Evolutionary conservation across 2,888 invertebrate genomes (phyloP), one percentile per base, ranked within the genome.

Genomic region (Lithodes maja): DNA sequence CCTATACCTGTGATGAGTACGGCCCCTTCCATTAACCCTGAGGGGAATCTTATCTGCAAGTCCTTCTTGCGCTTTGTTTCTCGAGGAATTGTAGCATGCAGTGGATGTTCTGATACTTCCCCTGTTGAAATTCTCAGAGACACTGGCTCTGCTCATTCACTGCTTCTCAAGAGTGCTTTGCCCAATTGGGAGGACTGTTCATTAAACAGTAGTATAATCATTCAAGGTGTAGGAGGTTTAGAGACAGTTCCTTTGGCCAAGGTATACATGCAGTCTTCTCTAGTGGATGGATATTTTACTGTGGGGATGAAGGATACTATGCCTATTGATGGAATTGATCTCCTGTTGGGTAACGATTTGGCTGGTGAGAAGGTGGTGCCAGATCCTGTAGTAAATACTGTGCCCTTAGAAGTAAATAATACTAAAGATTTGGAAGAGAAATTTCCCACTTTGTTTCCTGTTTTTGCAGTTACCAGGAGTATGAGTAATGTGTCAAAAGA

Each of bases 341-440:
- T 80, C 50, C 53, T 80, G 15, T 55, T 80, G 55, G 80, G 80
- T n/a, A 80, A 80, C 17, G 80, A 80, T n/a, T 5, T 80, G 5
- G 80, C 80, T n/a, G 53, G 80, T 53, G 61, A 17, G 12, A 55
- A 55, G 17, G 80, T 80, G 2, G 53, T 80, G 33, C 80, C 80
- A n/a, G 80, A 80, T 50, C 80, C 80, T 17, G 33, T 54, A 3
- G 80, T 80, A n/a, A 17, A 9, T 55, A 3, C 61, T 17, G 5
- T 33, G 2, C 80, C 80, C 3, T 80, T 17, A n/a, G 15, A 3
- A 33, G 33, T 9, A n/a, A 55, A 80, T 55, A 55, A 55, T 12
- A 80, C 61, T n/a, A 15, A 80, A n/a, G 7, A 55, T 3, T 12
- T 54, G 54, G 80, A 80, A 17, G 12, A 55, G 9, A 15, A 80